phyloP scores from a whole-genome alignment of 2,888 invertebrate genomes.

The Drosophila formosana region DNA sequence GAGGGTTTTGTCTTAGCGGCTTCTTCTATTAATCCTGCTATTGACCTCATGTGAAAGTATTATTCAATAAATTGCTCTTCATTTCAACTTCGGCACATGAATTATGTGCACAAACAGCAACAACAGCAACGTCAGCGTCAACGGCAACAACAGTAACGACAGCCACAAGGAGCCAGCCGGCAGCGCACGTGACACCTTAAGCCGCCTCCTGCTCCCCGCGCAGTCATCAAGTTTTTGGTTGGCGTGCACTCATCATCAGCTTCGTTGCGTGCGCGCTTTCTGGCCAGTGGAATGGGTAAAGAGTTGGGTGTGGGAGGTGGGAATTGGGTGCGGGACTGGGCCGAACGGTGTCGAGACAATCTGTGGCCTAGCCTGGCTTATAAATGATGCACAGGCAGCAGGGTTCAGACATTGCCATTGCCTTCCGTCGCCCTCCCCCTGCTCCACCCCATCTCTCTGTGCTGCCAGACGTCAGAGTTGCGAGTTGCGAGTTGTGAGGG shows the following conservation, averaged over 20 bases:
- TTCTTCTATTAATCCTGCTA: conserved; percentile 10
- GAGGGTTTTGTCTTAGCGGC: conserved; percentile 7
- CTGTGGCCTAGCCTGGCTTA: conserved; percentile 78
- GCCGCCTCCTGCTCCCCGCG: conserved; percentile 23
- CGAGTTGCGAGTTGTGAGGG: background rate
- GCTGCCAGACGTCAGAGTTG: conserved; percentile 9
- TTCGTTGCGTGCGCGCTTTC: conserved; percentile 63
- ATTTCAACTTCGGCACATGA: conserved; percentile 69
- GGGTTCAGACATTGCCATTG: conserved; percentile 35
- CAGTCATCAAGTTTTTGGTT: conserved; percentile 65
- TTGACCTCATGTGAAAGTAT: conserved; percentile 60
- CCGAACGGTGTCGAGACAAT: conserved; percentile 71
- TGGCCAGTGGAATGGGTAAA: conserved; percentile 1
- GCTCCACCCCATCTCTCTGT: background rate
- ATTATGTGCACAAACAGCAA: conserved; percentile 63
- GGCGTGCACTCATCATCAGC: conserved; percentile 76
- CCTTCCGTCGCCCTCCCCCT: background rate
- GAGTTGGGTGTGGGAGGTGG: background rate
- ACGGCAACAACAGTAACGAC: conserved; percentile 6
- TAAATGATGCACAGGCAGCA: conserved; percentile 75
- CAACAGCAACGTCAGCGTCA: conserved; percentile 18
- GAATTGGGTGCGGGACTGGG: conserved; percentile 24
- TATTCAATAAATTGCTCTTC: conserved; percentile 80
- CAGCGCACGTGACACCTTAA: conserved; percentile 71
- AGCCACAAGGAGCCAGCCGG: conserved; percentile 16